Evolutionary conservation across 2,888 invertebrate genomes (phyloP).

Genomic region (Trimorus sp.): DNA sequence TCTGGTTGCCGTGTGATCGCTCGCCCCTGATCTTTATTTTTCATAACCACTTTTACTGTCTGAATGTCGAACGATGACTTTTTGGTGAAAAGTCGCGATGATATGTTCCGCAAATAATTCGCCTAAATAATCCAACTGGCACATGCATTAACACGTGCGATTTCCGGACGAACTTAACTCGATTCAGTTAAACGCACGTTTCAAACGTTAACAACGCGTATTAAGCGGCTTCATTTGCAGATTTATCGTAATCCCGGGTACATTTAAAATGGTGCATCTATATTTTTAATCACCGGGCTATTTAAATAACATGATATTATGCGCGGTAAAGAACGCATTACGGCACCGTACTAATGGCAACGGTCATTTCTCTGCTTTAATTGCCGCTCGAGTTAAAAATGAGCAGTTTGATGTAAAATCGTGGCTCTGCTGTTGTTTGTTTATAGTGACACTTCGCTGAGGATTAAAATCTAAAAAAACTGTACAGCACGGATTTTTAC

Average conservation of each 20-base stretch:
- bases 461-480: neutral
- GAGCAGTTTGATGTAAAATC: no score
- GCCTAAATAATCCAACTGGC: neutral
- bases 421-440: no score
- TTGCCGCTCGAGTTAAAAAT: no score
- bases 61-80: no score
- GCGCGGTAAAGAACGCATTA: slow-evolving; percentile 1
- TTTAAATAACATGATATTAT: slow-evolving; percentile 8
- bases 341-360: neutral
- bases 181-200: neutral
- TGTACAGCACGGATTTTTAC: neutral
- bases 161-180: neutral
- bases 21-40: no score
- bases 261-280: neutral
- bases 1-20: no score
- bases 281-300: slow-evolving; percentile 6
- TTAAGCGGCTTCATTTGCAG: neutral
- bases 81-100: no score
- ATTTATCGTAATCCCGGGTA: neutral
- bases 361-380: slow-evolving; percentile 8
- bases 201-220: neutral
- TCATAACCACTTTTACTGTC: no score
- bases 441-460: neutral
- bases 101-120: no score
- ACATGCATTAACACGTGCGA: neutral